Conservation (phyloP, 2,113 vertebrate species). For the Crotophaga sulcirostris region DNA sequence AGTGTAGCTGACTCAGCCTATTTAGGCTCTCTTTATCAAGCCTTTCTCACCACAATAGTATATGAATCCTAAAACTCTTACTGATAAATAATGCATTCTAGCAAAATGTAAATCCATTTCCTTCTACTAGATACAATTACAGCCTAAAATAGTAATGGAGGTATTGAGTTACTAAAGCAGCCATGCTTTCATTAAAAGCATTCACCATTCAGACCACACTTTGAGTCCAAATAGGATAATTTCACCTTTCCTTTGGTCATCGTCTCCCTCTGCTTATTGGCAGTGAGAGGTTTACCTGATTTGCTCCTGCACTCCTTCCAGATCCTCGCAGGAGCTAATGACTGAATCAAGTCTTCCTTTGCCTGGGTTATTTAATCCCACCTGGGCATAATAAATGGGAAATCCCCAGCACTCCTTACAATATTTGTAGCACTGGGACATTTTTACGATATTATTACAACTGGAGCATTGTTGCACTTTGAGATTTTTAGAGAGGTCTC, state of each 20-base stretch:
- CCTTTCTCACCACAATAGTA: background rate
- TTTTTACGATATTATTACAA: slow-evolving; percentile 49
- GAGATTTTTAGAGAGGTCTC: slow-evolving; percentile 10
- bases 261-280: background rate
- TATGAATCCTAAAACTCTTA: background rate
- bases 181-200: slow-evolving; percentile 33
- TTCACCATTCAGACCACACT: slow-evolving; percentile 19
- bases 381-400: slow-evolving; percentile 53
- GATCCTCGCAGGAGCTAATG: slow-evolving; percentile 21
- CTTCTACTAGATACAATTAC: slow-evolving; percentile 50
- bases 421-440: slow-evolving; percentile 38
- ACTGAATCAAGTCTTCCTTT: slow-evolving; percentile 39
- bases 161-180: slow-evolving; percentile 18
- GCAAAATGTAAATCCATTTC: slow-evolving; percentile 63
- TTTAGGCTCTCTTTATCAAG: background rate
- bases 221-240: slow-evolving; percentile 44
- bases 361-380: slow-evolving; percentile 41
- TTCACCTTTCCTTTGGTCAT: slow-evolving; percentile 41
- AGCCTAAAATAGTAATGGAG: slow-evolving; percentile 54
- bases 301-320: slow-evolving; percentile 19
- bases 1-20: background rate
- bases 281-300: background rate
- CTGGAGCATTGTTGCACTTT: slow-evolving; percentile 45
- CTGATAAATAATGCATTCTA: slow-evolving; percentile 51
- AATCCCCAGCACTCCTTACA: slow-evolving; percentile 42